Conservation (phyloP, 2,797 vertebrate genomes). For the Crenuchus spilurus region DNA sequence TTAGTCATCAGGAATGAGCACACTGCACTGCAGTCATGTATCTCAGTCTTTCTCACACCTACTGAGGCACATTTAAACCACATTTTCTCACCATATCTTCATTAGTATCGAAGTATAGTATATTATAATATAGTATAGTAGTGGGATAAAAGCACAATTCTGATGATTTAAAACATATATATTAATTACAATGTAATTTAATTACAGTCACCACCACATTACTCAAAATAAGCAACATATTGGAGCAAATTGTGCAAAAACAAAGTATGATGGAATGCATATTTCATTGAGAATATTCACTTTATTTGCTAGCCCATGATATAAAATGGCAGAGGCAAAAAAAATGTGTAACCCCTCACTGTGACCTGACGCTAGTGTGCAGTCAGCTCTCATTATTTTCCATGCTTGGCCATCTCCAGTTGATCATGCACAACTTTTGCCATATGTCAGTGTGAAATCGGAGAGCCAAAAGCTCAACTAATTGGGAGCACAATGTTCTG, state of each 20-base stretch:
- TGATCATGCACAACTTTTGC: slow-evolving; percentile 39
- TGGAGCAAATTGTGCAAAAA: background rate
- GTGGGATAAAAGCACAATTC: too few species aligned
- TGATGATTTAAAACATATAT: too few species aligned
- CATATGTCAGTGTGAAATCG: slow-evolving; percentile 36
- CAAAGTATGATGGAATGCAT: background rate
- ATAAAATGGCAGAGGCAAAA: slow-evolving; percentile 29
- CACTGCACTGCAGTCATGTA: too few species aligned
- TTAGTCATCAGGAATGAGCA: too few species aligned
- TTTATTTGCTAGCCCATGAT: background rate
- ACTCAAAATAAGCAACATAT: background rate
- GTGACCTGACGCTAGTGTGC: slow-evolving; percentile 26
- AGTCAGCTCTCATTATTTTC: slow-evolving; percentile 49
- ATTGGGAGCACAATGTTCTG: slow-evolving; percentile 36
- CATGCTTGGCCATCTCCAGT: slow-evolving; percentile 29
- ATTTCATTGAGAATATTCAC: background rate
- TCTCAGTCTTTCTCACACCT: too few species aligned
- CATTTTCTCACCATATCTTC: too few species aligned
- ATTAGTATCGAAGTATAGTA: too few species aligned
- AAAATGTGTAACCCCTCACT: slow-evolving; percentile 10
- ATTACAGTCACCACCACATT: too few species aligned
- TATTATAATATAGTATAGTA: too few species aligned
- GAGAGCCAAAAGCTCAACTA: slow-evolving; percentile 22
- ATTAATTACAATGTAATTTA: too few species aligned
- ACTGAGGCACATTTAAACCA: too few species aligned